Conservation (phyloP, 2,888 invertebrate species). For the Charanyca ferruginea region DNA sequence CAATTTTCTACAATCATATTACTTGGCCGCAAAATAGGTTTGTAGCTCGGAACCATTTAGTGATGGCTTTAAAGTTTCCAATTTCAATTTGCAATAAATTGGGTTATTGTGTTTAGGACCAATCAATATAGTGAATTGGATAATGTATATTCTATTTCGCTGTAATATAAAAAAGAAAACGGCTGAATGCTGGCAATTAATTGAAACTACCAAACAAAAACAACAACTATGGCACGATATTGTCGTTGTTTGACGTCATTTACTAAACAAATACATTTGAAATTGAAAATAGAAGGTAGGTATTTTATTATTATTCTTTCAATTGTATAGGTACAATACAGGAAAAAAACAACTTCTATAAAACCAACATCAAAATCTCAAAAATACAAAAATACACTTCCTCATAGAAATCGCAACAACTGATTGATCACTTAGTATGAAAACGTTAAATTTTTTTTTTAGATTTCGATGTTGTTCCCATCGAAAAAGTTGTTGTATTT, state of each 20-base stretch:
- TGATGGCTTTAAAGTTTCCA: conserved; percentile 28
- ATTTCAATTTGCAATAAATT: conserved; percentile 18
- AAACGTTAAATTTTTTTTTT: no score
- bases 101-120: conserved; percentile 1
- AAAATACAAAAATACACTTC: no score
- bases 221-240: background rate
- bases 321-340: no score
- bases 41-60: conserved; percentile 26
- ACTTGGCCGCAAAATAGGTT: conserved; percentile 44
- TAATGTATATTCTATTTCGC: background rate
- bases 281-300: conserved; percentile 8
- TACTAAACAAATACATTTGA: background rate
- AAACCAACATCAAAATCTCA: no score
- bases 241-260: background rate
- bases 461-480: no score
- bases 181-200: background rate
- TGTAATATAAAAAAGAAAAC: background rate
- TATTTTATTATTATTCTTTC: no score
- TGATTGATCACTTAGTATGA: no score
- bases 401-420: no score
- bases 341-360: no score
- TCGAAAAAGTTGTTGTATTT: no score
- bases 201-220: background rate
- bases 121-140: background rate
- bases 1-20: conserved; percentile 51